These are phyloP conservation scores for Acanthis flammea DNA, from an alignment of 2,797 vertebrate genomes.

Conservation along the genomic window DNA sequence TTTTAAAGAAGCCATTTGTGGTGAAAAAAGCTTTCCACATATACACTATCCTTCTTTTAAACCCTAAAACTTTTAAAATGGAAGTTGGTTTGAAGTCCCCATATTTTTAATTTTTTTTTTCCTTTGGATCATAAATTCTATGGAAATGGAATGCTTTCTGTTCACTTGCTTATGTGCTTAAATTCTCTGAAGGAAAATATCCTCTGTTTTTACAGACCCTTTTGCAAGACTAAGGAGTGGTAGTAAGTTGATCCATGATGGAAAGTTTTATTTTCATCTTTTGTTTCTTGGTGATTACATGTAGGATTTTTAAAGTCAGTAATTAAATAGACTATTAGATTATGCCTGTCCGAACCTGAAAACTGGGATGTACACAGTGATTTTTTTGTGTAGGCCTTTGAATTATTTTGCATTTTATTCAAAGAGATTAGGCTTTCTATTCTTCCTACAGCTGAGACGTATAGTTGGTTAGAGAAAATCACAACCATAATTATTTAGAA, in stretches of 20 bases:
- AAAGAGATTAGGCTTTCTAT: background rate
- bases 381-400: background rate
- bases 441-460: background rate
- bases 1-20: background rate
- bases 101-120: background rate
- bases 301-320: background rate
- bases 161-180: constrained; percentile 5
- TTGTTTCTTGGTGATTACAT: background rate
- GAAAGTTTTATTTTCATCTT: background rate
- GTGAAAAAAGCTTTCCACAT: background rate
- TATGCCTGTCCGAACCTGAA: background rate
- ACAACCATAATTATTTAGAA: background rate
- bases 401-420: background rate
- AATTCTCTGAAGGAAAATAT: constrained; percentile 26
- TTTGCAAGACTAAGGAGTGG: background rate
- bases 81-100: background rate
- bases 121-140: background rate
- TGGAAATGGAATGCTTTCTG: background rate
- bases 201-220: background rate
- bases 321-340: background rate
- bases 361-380: background rate
- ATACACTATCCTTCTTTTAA: background rate
- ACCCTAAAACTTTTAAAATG: background rate
- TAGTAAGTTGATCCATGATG: background rate
- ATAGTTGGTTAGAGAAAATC: background rate